These are phyloP conservation scores for Acanthis flammea DNA, from an alignment of 2,797 vertebrate genomes.

Conservation along the genomic window DNA sequence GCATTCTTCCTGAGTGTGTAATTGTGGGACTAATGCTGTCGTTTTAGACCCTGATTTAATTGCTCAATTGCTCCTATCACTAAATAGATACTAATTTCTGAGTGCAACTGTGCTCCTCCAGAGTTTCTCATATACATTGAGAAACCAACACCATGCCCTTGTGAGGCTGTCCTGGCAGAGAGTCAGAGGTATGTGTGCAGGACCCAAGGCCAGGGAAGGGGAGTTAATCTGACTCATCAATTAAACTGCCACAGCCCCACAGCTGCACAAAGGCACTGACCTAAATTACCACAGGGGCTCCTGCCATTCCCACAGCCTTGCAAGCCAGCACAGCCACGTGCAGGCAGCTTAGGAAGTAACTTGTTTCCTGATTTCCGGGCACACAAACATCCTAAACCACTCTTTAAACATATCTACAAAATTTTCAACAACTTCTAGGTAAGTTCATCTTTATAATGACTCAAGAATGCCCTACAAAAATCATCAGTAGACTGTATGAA, in stretches of 20 bases:
- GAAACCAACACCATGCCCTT: background rate
- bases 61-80: background rate
- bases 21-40: background rate
- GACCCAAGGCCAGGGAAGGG: background rate
- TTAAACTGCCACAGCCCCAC: background rate
- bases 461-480: background rate
- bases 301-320: background rate
- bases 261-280: background rate
- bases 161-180: background rate
- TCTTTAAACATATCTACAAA: background rate
- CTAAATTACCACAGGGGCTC: background rate
- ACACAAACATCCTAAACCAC: background rate
- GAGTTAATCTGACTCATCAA: background rate
- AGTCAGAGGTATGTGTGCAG: background rate
- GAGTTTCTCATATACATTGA: no score
- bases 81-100: background rate
- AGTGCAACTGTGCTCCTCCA: background rate
- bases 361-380: background rate
- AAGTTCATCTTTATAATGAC: background rate
- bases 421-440: background rate
- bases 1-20: background rate
- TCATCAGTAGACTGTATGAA: background rate
- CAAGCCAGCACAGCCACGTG: fast-evolving
- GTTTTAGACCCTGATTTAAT: background rate
- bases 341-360: background rate